These are phyloP conservation scores for Ptilodon capucinus DNA, from an alignment of 2,888 invertebrate species.

Conservation along the genomic window DNA sequence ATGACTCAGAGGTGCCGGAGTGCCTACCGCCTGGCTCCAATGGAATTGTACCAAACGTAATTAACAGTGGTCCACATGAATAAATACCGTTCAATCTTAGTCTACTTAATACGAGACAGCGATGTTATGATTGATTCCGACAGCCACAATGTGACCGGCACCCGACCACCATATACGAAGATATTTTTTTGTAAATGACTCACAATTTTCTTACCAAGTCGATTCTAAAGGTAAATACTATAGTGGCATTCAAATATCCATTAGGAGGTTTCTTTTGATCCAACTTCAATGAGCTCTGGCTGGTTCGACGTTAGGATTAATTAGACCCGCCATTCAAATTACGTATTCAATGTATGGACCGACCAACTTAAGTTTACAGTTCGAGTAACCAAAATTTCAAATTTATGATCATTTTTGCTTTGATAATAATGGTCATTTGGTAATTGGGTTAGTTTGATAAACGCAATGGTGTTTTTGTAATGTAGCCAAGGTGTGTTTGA, in stretches of 20 bases:
- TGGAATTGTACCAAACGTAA: background rate
- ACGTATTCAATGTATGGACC: slow-evolving; percentile 49
- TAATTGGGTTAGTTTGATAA: slow-evolving; percentile 13
- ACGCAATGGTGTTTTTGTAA: slow-evolving; percentile 18
- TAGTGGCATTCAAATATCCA: slow-evolving; percentile 73
- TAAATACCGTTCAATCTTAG: slow-evolving; percentile 9
- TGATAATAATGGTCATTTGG: slow-evolving; percentile 28
- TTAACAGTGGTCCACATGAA: slow-evolving; percentile 1
- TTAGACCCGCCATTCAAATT: slow-evolving; percentile 67
- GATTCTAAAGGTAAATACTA: slow-evolving; percentile 55
- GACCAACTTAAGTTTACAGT: slow-evolving; percentile 41
- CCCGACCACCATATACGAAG: slow-evolving; percentile 15
- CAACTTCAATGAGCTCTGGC: slow-evolving; percentile 55
- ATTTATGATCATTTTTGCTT: slow-evolving; percentile 23
- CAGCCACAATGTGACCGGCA: slow-evolving; percentile 18
- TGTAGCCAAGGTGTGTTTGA: slow-evolving; percentile 28
- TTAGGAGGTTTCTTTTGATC: slow-evolving; percentile 76
- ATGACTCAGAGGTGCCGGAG: background rate
- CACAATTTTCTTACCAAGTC: slow-evolving; percentile 32
- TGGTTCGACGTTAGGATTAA: slow-evolving; percentile 67
- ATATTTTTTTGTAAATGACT: slow-evolving; percentile 32
- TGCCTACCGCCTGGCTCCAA: background rate
- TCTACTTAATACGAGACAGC: slow-evolving; percentile 12
- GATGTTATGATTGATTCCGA: slow-evolving; percentile 31
- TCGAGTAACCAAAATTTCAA: slow-evolving; percentile 23